These are phyloP conservation scores for Rynchops niger DNA, from an alignment of 2,113 vertebrate species.

Conservation along the genomic window DNA sequence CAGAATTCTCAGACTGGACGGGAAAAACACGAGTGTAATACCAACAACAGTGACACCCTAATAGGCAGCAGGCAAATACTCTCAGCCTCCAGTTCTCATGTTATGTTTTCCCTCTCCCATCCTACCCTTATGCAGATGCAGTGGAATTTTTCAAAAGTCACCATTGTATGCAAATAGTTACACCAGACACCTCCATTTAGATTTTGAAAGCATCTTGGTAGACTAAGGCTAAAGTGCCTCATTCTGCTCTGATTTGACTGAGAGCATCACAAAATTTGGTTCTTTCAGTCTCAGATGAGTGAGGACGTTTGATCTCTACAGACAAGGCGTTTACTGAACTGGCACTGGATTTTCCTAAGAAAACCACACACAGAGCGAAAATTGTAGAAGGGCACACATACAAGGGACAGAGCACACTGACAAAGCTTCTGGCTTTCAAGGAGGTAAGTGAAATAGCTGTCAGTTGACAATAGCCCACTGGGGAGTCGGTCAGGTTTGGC, in stretches of 20 bases:
- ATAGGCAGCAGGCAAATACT: not conserved
- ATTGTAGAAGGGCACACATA: not conserved
- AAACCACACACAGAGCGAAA: not conserved
- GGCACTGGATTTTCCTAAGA: not conserved
- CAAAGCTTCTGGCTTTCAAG: not conserved
- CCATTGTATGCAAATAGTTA: not conserved
- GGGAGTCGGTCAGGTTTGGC: not conserved
- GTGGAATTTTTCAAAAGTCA: not conserved
- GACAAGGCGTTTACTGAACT: not conserved
- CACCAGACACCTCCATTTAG: not conserved
- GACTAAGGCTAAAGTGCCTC: not conserved
- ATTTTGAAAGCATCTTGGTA: not conserved
- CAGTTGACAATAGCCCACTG: fast-evolving
- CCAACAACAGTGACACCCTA: not conserved
- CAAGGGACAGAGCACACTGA: not conserved
- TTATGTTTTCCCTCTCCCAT: not conserved
- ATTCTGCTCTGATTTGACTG: not conserved
- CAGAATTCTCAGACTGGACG: conserved; percentile 79
- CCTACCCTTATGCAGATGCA: not conserved
- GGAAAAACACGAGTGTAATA: not conserved
- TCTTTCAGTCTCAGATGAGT: not conserved
- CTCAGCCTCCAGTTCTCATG: not conserved
- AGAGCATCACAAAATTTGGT: not conserved
- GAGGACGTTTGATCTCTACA: not conserved
- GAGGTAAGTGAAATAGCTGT: not conserved